phyloP scores from a whole-genome alignment of 2,888 invertebrate species.

The Eupithecia exiguata region DNA sequence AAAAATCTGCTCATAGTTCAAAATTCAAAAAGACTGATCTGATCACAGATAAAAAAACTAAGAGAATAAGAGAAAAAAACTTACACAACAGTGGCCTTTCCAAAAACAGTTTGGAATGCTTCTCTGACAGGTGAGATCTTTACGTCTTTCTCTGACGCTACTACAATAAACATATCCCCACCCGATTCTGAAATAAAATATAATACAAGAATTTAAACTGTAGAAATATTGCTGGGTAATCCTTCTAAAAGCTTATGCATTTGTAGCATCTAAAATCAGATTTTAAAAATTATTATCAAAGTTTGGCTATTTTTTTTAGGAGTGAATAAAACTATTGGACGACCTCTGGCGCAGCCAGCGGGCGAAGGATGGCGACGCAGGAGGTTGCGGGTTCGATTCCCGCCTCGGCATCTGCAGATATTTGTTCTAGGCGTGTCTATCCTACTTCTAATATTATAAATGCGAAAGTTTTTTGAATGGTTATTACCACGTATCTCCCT shows the following conservation, averaged over 20 bases:
- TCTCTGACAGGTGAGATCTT: constrained; percentile 90
- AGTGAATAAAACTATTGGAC: not conserved
- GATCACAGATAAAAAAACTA: no score
- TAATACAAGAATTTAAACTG: not conserved
- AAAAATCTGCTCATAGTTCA: no score
- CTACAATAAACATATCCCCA: constrained; percentile 89
- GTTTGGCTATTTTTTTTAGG: no score
- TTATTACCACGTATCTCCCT: no score
- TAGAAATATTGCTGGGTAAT: not conserved
- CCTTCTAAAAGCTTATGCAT: no score
- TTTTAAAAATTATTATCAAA: no score
- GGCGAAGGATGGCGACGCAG: not conserved
- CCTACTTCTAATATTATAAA: no score
- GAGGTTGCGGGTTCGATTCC: not conserved
- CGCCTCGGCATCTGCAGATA: not conserved
- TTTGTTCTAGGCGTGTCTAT: not conserved
- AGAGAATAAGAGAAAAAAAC: no score
- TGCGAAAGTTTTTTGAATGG: no score
- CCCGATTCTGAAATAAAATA: constrained; percentile 86
- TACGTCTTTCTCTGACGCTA: constrained; percentile 90
- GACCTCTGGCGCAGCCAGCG: not conserved
- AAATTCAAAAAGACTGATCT: no score
- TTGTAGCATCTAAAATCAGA: no score
- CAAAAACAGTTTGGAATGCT: constrained; percentile 91
- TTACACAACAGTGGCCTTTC: constrained; percentile 90